Evolutionary conservation across 2,113 vertebrate species (phyloP).

Genomic region (Eonycteris spelaea): DNA sequence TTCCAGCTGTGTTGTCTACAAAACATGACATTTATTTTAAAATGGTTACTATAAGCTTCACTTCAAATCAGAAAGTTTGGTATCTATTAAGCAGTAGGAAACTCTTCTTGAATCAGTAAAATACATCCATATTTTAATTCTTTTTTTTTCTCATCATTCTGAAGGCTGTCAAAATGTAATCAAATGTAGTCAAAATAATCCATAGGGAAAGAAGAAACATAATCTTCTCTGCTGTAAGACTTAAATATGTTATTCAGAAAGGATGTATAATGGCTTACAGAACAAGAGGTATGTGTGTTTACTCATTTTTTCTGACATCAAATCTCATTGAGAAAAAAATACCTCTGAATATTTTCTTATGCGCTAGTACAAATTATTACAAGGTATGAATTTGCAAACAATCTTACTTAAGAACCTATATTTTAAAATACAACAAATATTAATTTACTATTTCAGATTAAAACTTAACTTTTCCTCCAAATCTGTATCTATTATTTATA

Average conservation of each 20-base stretch:
- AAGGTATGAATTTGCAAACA: background rate
- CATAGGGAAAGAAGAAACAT: background rate
- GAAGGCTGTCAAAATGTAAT: constrained; percentile 11
- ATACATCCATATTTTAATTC: background rate
- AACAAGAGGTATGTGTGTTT: background rate
- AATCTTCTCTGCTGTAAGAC: background rate
- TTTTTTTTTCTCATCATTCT: constrained; percentile 23
- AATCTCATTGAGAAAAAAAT: background rate
- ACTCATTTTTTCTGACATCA: background rate
- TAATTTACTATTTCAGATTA: background rate
- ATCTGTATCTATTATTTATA: background rate
- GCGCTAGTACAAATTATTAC: background rate
- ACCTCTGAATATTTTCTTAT: background rate
- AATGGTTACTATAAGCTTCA: constrained; percentile 36
- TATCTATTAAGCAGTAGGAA: constrained; percentile 21
- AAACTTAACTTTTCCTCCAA: background rate
- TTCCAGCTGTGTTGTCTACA: constrained; percentile 96
- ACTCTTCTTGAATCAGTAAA: background rate
- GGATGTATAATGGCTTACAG: background rate
- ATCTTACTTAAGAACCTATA: background rate
- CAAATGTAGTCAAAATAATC: background rate
- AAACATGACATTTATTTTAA: constrained; percentile 71
- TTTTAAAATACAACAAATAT: background rate
- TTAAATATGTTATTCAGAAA: constrained; percentile 46
- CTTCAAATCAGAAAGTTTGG: background rate